Conservation (phyloP, 2,888 invertebrate species). For the Chorisops tibialis region DNA sequence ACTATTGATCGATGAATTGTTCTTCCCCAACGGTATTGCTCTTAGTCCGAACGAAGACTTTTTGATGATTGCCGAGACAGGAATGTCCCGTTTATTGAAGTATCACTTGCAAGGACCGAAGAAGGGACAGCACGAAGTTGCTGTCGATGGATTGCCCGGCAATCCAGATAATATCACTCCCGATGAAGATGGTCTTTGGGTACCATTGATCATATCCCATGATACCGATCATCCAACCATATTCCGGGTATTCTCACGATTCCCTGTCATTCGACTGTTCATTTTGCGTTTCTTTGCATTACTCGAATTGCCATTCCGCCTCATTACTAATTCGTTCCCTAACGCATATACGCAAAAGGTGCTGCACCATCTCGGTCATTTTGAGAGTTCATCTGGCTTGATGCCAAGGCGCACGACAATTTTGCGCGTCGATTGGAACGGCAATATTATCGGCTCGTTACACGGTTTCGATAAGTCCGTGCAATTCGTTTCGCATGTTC, state of each 20-base stretch:
- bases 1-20: conserved; percentile 71
- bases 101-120: conserved; percentile 79
- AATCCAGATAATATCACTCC: conserved; percentile 53
- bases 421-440: conserved; percentile 66
- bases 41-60: conserved; percentile 79
- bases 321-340: conserved; percentile 63
- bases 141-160: conserved; percentile 76
- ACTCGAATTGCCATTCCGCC: conserved; percentile 62
- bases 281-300: conserved; percentile 59
- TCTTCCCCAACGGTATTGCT: conserved; percentile 85
- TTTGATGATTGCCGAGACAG: conserved; percentile 74
- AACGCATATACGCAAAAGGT: conserved; percentile 62
- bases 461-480: conserved; percentile 61
- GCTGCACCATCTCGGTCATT: conserved; percentile 66
- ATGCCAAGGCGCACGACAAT: conserved; percentile 56
- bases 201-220: conserved; percentile 57
- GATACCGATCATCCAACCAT: conserved; percentile 60
- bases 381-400: conserved; percentile 53
- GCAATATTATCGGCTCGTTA: conserved; percentile 67
- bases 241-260: conserved; percentile 56
- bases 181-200: conserved; percentile 66
- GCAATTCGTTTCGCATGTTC: conserved; percentile 61
- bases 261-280: conserved; percentile 66
- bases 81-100: conserved; percentile 63
- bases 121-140: conserved; percentile 74